Base-by-base conservation (phyloP, 2,113 vertebrate genomes). In the Nibea albiflora region DNA sequence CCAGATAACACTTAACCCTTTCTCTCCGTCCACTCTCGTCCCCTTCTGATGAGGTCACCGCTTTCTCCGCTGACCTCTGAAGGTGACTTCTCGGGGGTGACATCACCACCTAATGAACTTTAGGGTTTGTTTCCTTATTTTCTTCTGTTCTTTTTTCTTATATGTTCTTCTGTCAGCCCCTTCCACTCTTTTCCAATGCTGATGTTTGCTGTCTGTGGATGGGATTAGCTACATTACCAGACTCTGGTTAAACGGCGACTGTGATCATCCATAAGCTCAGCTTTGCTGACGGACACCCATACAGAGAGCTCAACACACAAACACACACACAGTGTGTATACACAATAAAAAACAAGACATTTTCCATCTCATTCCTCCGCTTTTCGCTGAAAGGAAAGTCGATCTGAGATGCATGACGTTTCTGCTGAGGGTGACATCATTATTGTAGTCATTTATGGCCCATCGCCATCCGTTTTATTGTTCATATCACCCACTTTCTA, bases 1-100 rank as follows among this genome's bases (percentile, higher is more conserved):
- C 61, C 44, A 74, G 86, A 92, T 94, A 89, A 94, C 82, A 71
- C 85, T 87, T 83, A 87, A 88, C 91, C 85, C 79, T 83, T 79
- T 83, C 65, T 58, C 71, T 82, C 28, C 0, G 1, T 69, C 39
- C 76, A 66, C 76, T 79, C 42, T 24, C 56, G 73, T 84, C 67
- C 73, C 16, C 3, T 58, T 73, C 56, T 69, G 61, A 83, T 88
- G 90, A 92, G 88, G 90, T 93, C 85, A 90, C 78, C 39, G 15
- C 68, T 56, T 60, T 76, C 74, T 52, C 61, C 10, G 26, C 53
- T 72, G 73, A 91, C 85, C 82, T 81, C 70, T 68, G 42, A 73
- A 62, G 73, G 73, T 73, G 53, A 76, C 74, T 83, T 53, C 63
- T 72, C 31, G 6, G 24, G 42, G 63, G 67, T 91, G 85, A 89